These are phyloP conservation scores for Solea solea DNA, from an alignment of 2,113 vertebrate genomes.

Conservation along the genomic window DNA sequence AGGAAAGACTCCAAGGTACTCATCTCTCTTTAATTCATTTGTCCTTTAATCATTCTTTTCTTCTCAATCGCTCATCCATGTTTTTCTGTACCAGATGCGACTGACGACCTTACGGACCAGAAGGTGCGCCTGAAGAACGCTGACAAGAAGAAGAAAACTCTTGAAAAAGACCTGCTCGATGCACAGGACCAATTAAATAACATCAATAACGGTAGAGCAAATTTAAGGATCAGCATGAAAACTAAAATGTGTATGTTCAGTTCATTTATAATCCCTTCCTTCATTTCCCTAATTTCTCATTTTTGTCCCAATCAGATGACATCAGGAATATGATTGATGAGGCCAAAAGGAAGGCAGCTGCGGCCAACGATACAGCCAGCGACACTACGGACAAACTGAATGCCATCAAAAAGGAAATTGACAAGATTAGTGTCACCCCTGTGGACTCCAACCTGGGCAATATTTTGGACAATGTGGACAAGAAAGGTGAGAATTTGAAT, in stretches of 20 bases:
- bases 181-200: slow-evolving; percentile 73
- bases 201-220: slow-evolving; percentile 84
- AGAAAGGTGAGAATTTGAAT: slow-evolving; percentile 65
- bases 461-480: slow-evolving; percentile 70
- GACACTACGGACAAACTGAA: slow-evolving; percentile 82
- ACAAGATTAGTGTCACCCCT: slow-evolving; percentile 77
- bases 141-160: slow-evolving; percentile 79
- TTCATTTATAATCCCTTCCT: neutral
- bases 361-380: slow-evolving; percentile 77
- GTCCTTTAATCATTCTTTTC: neutral
- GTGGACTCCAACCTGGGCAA: slow-evolving; percentile 50
- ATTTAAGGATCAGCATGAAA: neutral
- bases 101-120: slow-evolving; percentile 75
- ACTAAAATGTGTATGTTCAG: neutral
- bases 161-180: slow-evolving; percentile 79
- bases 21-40: neutral
- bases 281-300: neutral
- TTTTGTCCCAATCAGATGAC: slow-evolving; percentile 79
- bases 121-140: slow-evolving; percentile 78
- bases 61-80: neutral
- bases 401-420: slow-evolving; percentile 84
- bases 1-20: slow-evolving; percentile 83
- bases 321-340: slow-evolving; percentile 76
- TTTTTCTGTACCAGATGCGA: slow-evolving; percentile 73
- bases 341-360: slow-evolving; percentile 82